Evolutionary conservation across 2,888 invertebrate species (phyloP), one percentile per base, ranked within the genome.

Genomic region (Zygothrica quintamaculata): DNA sequence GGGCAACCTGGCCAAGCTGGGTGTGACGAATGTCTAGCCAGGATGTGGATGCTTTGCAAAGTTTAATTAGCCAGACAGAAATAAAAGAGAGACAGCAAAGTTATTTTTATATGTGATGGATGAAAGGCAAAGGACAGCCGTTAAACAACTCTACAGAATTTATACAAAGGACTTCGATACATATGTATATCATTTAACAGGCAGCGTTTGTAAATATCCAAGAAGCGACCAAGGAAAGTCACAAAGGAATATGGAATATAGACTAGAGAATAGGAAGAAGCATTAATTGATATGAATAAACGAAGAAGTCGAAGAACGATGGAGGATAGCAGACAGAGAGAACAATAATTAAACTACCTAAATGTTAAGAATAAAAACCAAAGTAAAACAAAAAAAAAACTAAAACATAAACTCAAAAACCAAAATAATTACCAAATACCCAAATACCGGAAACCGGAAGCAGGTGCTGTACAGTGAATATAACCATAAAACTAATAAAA

Each of bases 1-100:
- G 88, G 95, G 95, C 62, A 99, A 99, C 92, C 93, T 99, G 59
- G 95, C 96, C 90, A 96, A 96, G 92, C 89, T 94, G 85, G 91
- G 90, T 48, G 88, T 90, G 16, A 88, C 89, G 44, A 90, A 90
- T 76, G 84, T 87, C 55, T 82, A 90, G 81, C 60, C 11, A 11
- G 8, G 36, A n/a, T 39, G 57, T 62, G 16, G 11, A 3, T 4
- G 44, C 39, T 29, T 36, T 62, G 40, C 48, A 70, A 60, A 50
- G 82, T 78, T 81, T 87, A 84, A 87, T 74, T 74, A 74, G 69
- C 74, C 71, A 57, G 48, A n/a, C n/a, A n/a, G n/a, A n/a, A n/a
- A n/a, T n/a, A n/a, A n/a, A n/a, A n/a, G n/a, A n/a, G n/a, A n/a
- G n/a, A 48, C 12, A 53, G 51, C 48, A 40, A 51, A 65, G 64